phyloP scores from a whole-genome alignment of 2,888 invertebrate species.

The Hypolimnas misippus region DNA sequence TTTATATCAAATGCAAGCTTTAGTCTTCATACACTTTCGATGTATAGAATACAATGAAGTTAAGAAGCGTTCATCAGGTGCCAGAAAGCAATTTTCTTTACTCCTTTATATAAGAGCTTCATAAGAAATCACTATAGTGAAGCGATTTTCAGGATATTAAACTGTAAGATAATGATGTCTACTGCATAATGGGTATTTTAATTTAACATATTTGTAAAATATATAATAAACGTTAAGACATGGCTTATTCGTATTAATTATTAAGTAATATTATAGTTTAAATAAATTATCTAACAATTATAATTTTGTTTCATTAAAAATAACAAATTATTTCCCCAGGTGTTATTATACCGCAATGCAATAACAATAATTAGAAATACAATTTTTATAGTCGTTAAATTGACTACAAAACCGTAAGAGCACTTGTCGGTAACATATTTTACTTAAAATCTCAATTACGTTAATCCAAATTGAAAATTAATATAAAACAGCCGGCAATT shows the following conservation, averaged over 20 bases:
- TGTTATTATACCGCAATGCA: too few species aligned
- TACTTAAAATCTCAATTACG: not conserved
- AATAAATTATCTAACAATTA: too few species aligned
- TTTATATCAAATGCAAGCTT: not conserved
- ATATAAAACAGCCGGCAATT: constrained; percentile 1
- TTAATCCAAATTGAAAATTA: constrained; percentile 3
- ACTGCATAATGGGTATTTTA: not conserved
- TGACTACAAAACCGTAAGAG: not conserved
- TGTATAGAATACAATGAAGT: constrained; percentile 3
- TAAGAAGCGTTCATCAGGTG: constrained; percentile 29
- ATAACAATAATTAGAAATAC: too few species aligned
- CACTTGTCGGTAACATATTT: not conserved
- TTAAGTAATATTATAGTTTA: too few species aligned
- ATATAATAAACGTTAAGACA: too few species aligned
- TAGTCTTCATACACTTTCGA: not conserved
- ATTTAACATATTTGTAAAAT: too few species aligned
- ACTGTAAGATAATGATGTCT: constrained; percentile 1
- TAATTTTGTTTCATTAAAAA: too few species aligned
- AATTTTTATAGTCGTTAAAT: too few species aligned
- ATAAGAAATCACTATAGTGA: constrained; percentile 23
- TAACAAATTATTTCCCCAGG: too few species aligned
- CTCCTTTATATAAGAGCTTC: constrained; percentile 21
- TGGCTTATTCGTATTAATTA: too few species aligned
- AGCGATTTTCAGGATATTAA: constrained; percentile 17
- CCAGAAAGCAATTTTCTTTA: constrained; percentile 33